Conservation (phyloP, 53 echinoderm and acorn worm genomes). For the Echinarachnius parma region DNA sequence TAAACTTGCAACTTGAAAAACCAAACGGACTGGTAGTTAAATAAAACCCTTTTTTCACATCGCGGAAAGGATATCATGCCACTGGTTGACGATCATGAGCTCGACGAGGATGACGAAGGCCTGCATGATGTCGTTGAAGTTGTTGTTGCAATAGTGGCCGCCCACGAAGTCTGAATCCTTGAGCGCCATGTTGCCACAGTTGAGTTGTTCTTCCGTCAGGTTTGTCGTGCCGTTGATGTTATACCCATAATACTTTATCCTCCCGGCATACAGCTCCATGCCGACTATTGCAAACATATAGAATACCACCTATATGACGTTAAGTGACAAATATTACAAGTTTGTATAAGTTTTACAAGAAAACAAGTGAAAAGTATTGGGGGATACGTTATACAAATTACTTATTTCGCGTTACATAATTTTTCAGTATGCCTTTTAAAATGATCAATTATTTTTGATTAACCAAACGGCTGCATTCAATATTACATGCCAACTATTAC, state of each 20-base stretch:
- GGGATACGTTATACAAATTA: too few species aligned
- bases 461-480: too few species aligned
- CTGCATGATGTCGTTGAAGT: conserved; percentile 91
- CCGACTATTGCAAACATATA: conserved; percentile 87
- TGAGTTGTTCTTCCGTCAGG: conserved; percentile 15
- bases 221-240: conserved; percentile 18
- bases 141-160: conserved; percentile 96
- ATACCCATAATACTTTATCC: conserved; percentile 68
- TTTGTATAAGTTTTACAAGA: too few species aligned
- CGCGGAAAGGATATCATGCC: conserved; percentile 99
- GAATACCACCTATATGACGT: conserved; percentile 57
- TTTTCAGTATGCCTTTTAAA: too few species aligned
- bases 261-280: conserved; percentile 77
- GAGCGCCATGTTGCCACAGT: conserved; percentile 78
- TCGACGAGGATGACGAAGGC: conserved; percentile 84
- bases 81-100: conserved; percentile 93
- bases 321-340: too few species aligned
- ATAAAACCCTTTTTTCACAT: too few species aligned
- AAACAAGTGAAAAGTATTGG: too few species aligned
- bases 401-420: too few species aligned
- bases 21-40: too few species aligned
- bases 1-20: too few species aligned
- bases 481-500: too few species aligned
- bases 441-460: too few species aligned
- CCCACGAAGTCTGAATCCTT: conserved; percentile 67